phyloP scores from a whole-genome alignment of 2,797 vertebrate species.

The Trachops cirrhosus region DNA sequence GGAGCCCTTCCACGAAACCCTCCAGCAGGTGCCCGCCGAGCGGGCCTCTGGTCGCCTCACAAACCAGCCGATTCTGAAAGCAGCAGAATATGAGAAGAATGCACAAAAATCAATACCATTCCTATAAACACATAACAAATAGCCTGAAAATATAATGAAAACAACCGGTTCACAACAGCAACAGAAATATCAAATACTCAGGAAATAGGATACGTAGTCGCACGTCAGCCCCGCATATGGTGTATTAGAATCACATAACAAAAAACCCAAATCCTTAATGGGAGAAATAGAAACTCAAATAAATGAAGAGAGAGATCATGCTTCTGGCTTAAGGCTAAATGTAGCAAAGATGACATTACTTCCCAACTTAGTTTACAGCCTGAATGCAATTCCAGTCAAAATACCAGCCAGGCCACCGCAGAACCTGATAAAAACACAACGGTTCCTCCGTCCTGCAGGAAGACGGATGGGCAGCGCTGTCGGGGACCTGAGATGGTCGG shows the following conservation, averaged over 20 bases:
- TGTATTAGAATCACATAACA: not conserved
- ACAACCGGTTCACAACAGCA: not conserved
- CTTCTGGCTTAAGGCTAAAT: not conserved
- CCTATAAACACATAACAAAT: constrained; percentile 18
- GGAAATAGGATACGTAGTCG: not conserved
- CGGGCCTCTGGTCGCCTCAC: not conserved
- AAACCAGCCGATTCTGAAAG: not conserved
- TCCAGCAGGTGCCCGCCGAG: not conserved
- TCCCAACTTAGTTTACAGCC: constrained; percentile 5
- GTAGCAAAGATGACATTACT: not conserved
- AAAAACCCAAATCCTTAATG: not conserved
- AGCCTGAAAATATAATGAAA: not conserved
- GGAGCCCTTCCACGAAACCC: not conserved
- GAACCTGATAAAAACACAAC: constrained; percentile 46
- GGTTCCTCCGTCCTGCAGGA: not conserved
- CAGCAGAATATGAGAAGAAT: not conserved
- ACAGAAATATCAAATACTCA: not conserved
- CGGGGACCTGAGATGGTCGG: not conserved
- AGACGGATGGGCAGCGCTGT: not conserved
- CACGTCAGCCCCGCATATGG: not conserved
- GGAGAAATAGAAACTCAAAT: not conserved
- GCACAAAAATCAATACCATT: not conserved
- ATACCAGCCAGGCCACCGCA: not conserved
- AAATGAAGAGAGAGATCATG: not conserved
- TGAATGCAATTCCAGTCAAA: not conserved